phyloP scores from a whole-genome alignment of 2,888 invertebrate species.

The Siphonodentalium dalli region DNA sequence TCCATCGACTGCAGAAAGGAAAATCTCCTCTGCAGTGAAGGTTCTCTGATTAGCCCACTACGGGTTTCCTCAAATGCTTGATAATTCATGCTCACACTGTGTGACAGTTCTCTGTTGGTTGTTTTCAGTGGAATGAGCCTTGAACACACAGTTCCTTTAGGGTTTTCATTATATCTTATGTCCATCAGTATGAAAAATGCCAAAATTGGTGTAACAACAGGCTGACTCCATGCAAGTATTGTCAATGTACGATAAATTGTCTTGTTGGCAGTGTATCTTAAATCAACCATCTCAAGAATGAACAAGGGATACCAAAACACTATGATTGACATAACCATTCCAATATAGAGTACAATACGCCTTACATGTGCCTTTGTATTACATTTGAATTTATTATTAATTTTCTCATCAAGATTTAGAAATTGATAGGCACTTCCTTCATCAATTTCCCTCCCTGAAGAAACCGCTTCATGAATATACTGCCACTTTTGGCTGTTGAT shows the following conservation, averaged over 20 bases:
- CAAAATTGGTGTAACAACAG: conserved; percentile 59
- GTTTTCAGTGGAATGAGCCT: conserved; percentile 44
- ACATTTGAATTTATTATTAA: background rate
- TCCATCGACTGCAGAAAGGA: too few species aligned
- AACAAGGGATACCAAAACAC: conserved; percentile 91
- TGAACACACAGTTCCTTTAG: conserved; percentile 41
- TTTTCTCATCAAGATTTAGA: too few species aligned
- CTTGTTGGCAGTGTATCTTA: conserved; percentile 47
- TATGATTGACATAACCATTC: conserved; percentile 70
- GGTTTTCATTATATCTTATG: conserved; percentile 36
- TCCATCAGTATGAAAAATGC: conserved; percentile 50
- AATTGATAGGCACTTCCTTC: conserved; percentile 15
- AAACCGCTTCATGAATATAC: conserved; percentile 41
- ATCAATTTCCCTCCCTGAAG: conserved; percentile 24
- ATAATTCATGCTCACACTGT: too few species aligned
- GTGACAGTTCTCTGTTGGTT: conserved; percentile 27
- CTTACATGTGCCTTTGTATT: conserved; percentile 40
- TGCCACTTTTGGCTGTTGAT: conserved; percentile 43
- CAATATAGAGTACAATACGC: conserved; percentile 42
- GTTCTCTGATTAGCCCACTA: too few species aligned
- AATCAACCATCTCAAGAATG: conserved; percentile 76
- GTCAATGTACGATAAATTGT: conserved; percentile 61
- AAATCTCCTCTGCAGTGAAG: too few species aligned
- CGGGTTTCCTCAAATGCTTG: too few species aligned
- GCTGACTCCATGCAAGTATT: conserved; percentile 61